Evolutionary conservation across 2,113 vertebrate genomes (phyloP), one percentile per base, ranked within the genome.

Genomic region (Serilophus lunatus): DNA sequence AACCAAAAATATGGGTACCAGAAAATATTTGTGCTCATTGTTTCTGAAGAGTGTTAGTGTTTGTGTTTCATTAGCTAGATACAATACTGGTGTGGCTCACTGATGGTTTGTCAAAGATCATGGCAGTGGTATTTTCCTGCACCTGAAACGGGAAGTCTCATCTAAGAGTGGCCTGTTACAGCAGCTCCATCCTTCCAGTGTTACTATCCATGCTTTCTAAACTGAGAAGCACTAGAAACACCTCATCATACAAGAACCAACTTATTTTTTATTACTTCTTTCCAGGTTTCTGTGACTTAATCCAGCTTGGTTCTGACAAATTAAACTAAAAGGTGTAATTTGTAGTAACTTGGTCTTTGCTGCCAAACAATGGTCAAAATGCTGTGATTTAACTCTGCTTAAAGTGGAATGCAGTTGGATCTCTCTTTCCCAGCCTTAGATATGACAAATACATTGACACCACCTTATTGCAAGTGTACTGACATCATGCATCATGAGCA

Each of bases 71-170:
- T 63, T 63, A 75, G 56, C 26, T 35, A 18, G 16, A 54, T n/a
- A 50, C 1, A 56, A 1, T 63, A 74, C 60, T 95, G 89, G 38
- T 78, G 40, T 38, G 86, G 6, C 33, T 80, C 36, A 25, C 5
- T 4, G 4, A 33, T 7, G 13, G 20, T 26, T 78, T 17, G 13
- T 68, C 24, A 23, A 63, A 66, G 40, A 49, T 63, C 17, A 80
- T 25, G 1, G 3, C 11, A 10, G 12, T 2, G 1, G 1, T 72
- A 40, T 13, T n/a, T 74, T 69, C 28, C 26, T 49, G 61, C 6
- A 4, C 26, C 28, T 53, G 36, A 88, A 83, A 77, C 20, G 6
- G 19, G 17, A 93, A 87, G 44, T 54, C 23, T 87, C 42, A 50
- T 45, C n/a, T 64, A 76, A 64, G 19, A 24, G 25, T 25, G 24